Evolutionary conservation across 2,888 invertebrate genomes (phyloP).

Genomic region (Plagodis pulveraria): DNA sequence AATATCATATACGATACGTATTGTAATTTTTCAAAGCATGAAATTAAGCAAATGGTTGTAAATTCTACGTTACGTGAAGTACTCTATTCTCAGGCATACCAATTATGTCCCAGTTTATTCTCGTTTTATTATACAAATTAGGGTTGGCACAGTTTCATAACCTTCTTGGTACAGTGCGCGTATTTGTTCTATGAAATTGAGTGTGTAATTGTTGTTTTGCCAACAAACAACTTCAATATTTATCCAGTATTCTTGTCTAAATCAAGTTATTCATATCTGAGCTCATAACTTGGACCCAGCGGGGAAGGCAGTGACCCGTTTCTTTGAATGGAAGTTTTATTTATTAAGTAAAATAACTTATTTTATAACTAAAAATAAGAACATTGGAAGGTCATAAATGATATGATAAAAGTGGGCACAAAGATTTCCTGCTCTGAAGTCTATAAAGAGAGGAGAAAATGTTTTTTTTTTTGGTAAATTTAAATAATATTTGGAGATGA

Average conservation of each 20-base stretch:
- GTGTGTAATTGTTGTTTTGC: conserved; percentile 54
- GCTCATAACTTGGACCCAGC: conserved; percentile 19
- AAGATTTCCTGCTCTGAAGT: no score
- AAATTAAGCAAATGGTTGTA: background rate
- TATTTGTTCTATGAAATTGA: conserved; percentile 57
- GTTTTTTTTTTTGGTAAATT: no score
- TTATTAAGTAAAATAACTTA: background rate
- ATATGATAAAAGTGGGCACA: no score
- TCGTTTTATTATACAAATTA: conserved; percentile 58
- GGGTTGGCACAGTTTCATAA: conserved; percentile 29
- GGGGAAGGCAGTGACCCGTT: conserved; percentile 13
- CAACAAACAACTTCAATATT: conserved; percentile 45
- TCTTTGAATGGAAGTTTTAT: conserved; percentile 9
- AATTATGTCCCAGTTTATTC: conserved; percentile 58
- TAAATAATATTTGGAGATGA: no score
- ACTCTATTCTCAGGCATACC: conserved; percentile 47
- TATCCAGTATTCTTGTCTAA: conserved; percentile 44
- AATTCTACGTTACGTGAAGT: background rate
- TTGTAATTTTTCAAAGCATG: background rate
- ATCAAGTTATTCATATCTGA: conserved; percentile 38
- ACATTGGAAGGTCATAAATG: conserved; percentile 12
- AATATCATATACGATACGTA: no score
- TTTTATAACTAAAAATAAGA: conserved; percentile 2
- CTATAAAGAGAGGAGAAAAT: no score
- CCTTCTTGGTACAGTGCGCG: conserved; percentile 17